Percentiles rank a stretch among this genome's conserved stretches.
Evolutionary conservation across 2,888 invertebrate species (phyloP).

Genomic region (Aproaerema taeniolella): DNA sequence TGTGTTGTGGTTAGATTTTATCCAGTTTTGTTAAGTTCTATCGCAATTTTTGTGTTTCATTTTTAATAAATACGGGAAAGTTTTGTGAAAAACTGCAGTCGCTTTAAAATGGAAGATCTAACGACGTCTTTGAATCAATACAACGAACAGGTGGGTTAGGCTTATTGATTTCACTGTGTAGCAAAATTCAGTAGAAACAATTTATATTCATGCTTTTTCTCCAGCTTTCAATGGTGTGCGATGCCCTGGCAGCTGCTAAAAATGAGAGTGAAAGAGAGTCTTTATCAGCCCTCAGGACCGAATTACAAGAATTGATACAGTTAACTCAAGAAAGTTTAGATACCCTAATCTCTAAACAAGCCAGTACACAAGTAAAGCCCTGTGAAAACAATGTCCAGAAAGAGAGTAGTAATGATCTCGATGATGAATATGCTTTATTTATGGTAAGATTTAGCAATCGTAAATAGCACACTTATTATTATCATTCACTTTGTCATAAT

Average conservation of each 20-base stretch:
- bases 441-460: slow-evolving; percentile 63
- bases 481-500: too few relatives aligned
- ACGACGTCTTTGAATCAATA: slow-evolving; percentile 53
- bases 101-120: slow-evolving; percentile 63
- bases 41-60: too few relatives aligned
- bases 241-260: slow-evolving; percentile 68
- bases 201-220: too few relatives aligned
- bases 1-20: too few relatives aligned
- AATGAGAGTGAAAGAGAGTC: slow-evolving; percentile 73
- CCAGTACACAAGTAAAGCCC: not conserved
- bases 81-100: too few relatives aligned
- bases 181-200: slow-evolving; percentile 1
- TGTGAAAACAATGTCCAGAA: not conserved
- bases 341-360: slow-evolving; percentile 24
- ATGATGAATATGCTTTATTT: slow-evolving; percentile 81
- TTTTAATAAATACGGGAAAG: too few relatives aligned
- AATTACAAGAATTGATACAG: slow-evolving; percentile 82
- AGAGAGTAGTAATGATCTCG: slow-evolving; percentile 35
- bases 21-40: too few relatives aligned
- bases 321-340: slow-evolving; percentile 80
- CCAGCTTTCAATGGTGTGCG: slow-evolving; percentile 80
- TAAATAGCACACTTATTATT: not conserved
- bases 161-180: not conserved
- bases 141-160: slow-evolving; percentile 52
- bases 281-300: slow-evolving; percentile 77